Base-by-base conservation (phyloP, 2,888 invertebrate genomes). In the Heliconius ethilla region DNA sequence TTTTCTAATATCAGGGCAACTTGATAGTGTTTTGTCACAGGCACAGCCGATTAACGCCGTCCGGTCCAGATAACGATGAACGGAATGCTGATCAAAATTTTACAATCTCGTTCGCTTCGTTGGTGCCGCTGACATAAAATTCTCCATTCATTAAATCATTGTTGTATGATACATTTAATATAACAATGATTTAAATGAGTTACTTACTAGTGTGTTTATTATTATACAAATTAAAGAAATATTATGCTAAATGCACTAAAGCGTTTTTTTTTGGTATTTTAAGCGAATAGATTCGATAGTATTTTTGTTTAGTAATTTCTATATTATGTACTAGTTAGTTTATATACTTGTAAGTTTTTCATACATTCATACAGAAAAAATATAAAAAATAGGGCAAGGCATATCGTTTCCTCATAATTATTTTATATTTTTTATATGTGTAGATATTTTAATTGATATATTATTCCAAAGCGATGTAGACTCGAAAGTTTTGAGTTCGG, bases 61-160 rank as follows among this genome's bases (percentile, higher is more conserved):
- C 93, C 93, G 93, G 92, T 92, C 84, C 86, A 90, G 93, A 93
- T 93, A 94, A 89, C 88, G 86, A 84, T 86, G 87, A 89, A 86
- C 87, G 87, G 91, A 93, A 92, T 87, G 93, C 93, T 93, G 93
- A 93, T 91, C 91, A 87, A 85, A 90, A 90, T 87, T 89, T 87
- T 87, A 85, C 83, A 82, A 86, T 81, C 82, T 80, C 51, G 73
- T 67, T 66, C 75, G 69, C 40, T 40, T 69, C 33, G 67, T 40
- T 40, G 40, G 62, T 67, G 63, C 73, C 67, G 85, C 87, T 88
- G 89, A 89, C 86, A 76, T 70, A 66, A 73, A 81, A 79, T 81
- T 77, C 75, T 77, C 70, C 15, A 37, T 59, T 72, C 33, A 33
- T 72, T 72, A n/a, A 72, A 72, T 55, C 72, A 72, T 72, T 29